phyloP scores from a whole-genome alignment of 2,113 vertebrate genomes.

The Pagrus major region DNA sequence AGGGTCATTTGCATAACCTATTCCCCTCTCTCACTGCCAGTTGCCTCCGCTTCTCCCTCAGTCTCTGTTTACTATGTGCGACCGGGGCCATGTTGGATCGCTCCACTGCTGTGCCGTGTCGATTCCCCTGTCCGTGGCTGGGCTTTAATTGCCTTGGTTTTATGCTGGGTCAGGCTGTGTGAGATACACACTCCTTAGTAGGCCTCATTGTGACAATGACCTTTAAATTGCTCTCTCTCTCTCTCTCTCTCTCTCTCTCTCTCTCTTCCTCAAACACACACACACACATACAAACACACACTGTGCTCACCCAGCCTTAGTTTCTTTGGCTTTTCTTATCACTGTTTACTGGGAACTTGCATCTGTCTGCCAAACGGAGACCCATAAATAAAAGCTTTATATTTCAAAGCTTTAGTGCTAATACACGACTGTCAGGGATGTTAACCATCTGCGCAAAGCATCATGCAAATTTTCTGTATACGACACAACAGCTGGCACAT shows the following conservation, averaged over 20 bases:
- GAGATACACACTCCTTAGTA: constrained; percentile 66
- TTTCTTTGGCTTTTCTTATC: constrained; percentile 18
- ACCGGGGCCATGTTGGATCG: constrained; percentile 71
- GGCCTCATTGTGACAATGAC: constrained; percentile 73
- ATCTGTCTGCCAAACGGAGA: constrained; percentile 2
- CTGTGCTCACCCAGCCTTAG: not conserved
- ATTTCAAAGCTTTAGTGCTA: not conserved
- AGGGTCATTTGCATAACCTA: constrained; percentile 80
- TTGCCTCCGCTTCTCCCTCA: constrained; percentile 59
- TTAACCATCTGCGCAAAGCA: constrained; percentile 1
- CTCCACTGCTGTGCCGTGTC: constrained; percentile 70
- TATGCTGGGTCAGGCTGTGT: constrained; percentile 76
- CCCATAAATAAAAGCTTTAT: not conserved
- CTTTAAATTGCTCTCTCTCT: constrained; percentile 67
- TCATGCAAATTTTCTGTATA: not conserved
- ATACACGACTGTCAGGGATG: not conserved
- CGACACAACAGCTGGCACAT: not conserved
- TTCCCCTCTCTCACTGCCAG: constrained; percentile 66
- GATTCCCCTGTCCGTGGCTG: constrained; percentile 66
- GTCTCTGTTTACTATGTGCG: constrained; percentile 70
- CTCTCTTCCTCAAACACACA: not conserved
- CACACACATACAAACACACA: not conserved
- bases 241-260: not conserved
- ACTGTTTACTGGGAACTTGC: constrained; percentile 3
- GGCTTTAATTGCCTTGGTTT: constrained; percentile 80